A percentile compares a stretch with the other conserved stretches of the same genome.
These are phyloP conservation scores for Hemicordylus capensis DNA, from an alignment of 2,113 vertebrate species.

Conservation along the genomic window DNA sequence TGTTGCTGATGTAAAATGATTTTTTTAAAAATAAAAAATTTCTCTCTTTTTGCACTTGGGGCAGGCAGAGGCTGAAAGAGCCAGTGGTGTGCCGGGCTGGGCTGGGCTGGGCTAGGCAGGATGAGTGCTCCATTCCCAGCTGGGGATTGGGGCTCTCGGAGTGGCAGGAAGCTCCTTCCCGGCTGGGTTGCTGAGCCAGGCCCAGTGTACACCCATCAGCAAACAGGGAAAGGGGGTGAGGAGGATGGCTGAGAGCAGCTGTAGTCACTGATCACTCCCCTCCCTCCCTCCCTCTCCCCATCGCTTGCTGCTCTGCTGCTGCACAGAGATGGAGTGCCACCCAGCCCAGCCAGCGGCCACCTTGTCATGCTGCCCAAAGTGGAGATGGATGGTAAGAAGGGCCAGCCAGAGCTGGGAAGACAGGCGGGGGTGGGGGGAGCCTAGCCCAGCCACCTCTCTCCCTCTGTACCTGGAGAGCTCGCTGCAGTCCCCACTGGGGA, in stretches of 20 bases:
- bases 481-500: neutral
- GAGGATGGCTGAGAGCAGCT: slow-evolving; percentile 31
- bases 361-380: slow-evolving; percentile 97
- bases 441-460: neutral
- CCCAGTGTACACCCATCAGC: neutral
- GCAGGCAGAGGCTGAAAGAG: neutral
- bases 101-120: neutral
- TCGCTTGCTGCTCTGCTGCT: slow-evolving; percentile 78
- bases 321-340: slow-evolving; percentile 64
- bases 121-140: slow-evolving; percentile 34
- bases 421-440: slow-evolving; percentile 29
- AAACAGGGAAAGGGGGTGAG: neutral
- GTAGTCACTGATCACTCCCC: slow-evolving; percentile 28
- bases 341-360: slow-evolving; percentile 80
- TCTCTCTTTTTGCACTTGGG: neutral
- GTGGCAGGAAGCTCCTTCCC: slow-evolving; percentile 3
- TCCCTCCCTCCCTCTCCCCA: slow-evolving; percentile 5
- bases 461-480: neutral
- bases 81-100: neutral
- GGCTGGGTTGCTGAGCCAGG: neutral
- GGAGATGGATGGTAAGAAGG: slow-evolving; percentile 94
- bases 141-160: slow-evolving; percentile 44
- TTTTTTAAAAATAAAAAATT: too few species aligned
- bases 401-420: neutral
- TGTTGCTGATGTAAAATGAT: too few species aligned